phyloP scores from a whole-genome alignment of 2,888 invertebrate genomes.

The Patella depressa region DNA sequence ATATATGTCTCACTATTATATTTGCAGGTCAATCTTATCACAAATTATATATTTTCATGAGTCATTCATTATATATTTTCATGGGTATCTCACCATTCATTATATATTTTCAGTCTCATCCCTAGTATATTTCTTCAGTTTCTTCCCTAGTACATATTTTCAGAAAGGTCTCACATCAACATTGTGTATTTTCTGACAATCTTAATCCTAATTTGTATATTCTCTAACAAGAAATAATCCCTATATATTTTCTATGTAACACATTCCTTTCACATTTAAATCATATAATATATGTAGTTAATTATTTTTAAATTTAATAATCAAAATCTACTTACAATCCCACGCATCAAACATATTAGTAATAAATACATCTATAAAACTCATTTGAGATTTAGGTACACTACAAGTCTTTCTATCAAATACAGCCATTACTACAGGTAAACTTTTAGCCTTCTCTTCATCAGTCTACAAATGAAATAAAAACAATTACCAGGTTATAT shows the following conservation, averaged over 20 bases:
- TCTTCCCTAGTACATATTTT: too few species aligned
- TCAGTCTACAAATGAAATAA: slow-evolving; percentile 80
- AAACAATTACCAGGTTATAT: background rate
- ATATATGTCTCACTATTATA: too few species aligned
- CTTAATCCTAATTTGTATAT: background rate
- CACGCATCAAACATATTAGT: slow-evolving; percentile 98
- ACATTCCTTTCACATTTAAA: background rate
- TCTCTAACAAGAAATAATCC: background rate
- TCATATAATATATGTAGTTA: background rate
- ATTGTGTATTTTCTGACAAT: background rate
- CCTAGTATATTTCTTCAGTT: too few species aligned
- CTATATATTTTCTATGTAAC: too few species aligned
- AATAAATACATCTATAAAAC: slow-evolving; percentile 97
- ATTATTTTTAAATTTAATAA: background rate
- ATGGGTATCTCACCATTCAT: too few species aligned
- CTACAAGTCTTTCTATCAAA: slow-evolving; percentile 95
- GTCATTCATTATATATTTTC: too few species aligned
- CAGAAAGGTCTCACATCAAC: too few species aligned
- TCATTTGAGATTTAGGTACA: slow-evolving; percentile 97
- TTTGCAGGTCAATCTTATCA: too few species aligned
- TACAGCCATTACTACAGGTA: slow-evolving; percentile 98
- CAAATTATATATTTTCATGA: too few species aligned
- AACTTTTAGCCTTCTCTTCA: slow-evolving; percentile 88
- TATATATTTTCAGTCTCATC: too few species aligned
- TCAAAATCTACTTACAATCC: slow-evolving; percentile 78